Conservation (phyloP, 1,140 invertebrate species). For the Hirudo medicinalis region DNA sequence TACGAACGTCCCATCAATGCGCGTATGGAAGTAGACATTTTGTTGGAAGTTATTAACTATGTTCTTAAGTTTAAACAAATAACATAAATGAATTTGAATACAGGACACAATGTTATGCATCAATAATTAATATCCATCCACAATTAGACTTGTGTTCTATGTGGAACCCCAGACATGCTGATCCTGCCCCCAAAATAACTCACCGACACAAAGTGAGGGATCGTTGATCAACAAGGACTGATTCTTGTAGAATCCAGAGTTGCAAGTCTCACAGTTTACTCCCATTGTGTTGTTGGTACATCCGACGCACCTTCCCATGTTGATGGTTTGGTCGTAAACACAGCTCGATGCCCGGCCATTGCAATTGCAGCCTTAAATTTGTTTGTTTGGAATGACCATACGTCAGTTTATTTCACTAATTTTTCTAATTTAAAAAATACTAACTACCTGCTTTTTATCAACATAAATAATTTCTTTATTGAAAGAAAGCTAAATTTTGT, state of each 20-base stretch:
- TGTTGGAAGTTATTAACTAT: too few relatives aligned
- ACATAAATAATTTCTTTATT: not conserved
- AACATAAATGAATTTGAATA: too few relatives aligned
- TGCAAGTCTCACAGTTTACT: slow-evolving; percentile 82
- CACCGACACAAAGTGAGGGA: slow-evolving; percentile 14
- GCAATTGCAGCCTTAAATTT: slow-evolving; percentile 80
- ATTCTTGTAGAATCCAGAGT: slow-evolving; percentile 40
- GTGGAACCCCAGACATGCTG: too few relatives aligned
- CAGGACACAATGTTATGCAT: too few relatives aligned
- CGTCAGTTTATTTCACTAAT: not conserved
- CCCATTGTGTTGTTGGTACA: slow-evolving; percentile 81
- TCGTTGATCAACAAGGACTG: slow-evolving; percentile 12
- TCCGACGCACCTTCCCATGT: slow-evolving; percentile 88
- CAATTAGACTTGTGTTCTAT: too few relatives aligned
- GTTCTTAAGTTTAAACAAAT: too few relatives aligned
- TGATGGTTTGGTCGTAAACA: slow-evolving; percentile 73
- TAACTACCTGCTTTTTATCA: not conserved
- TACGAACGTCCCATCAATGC: too few relatives aligned
- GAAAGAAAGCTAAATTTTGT: too few relatives aligned
- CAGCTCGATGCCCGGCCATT: slow-evolving; percentile 85
- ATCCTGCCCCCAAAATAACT: not conserved
- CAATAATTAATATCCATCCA: too few relatives aligned
- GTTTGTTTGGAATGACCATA: not conserved
- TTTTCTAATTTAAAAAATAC: not conserved
- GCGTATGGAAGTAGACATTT: too few relatives aligned